Percentiles rank a stretch among this genome's conserved stretches.
These are phyloP conservation scores for Enteromius fasciolatus DNA, from an alignment of 2,797 vertebrate genomes.

Conservation along the genomic window DNA sequence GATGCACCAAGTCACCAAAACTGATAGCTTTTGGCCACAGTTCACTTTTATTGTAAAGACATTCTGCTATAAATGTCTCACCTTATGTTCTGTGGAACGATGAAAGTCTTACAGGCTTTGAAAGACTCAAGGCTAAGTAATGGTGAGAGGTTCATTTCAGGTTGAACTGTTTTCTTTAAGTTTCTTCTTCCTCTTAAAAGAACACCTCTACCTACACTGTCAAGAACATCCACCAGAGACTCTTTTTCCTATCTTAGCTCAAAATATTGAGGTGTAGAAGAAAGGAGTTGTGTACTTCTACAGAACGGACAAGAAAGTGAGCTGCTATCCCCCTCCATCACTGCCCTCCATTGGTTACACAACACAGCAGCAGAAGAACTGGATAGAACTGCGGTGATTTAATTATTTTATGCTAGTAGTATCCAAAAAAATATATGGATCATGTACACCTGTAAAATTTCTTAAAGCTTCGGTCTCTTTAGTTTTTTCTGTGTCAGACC, in stretches of 20 bases:
- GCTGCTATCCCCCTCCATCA: conserved; percentile 7
- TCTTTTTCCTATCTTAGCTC: not conserved
- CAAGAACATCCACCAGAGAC: not conserved
- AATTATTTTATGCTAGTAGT: not conserved
- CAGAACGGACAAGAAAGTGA: not conserved
- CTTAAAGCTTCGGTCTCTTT: too few relatives aligned
- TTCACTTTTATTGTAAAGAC: not conserved
- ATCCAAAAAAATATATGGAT: not conserved
- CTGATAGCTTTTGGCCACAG: not conserved
- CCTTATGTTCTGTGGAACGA: not conserved
- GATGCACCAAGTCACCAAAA: not conserved
- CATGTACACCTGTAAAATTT: not conserved
- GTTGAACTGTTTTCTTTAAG: conserved; percentile 8
- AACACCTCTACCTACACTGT: not conserved
- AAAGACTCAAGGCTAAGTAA: not conserved
- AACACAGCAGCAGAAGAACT: not conserved
- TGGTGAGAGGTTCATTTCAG: not conserved
- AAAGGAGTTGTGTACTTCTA: not conserved
- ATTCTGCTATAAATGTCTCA: not conserved
- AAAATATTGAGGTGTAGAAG: not conserved
- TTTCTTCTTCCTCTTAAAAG: conserved; percentile 5
- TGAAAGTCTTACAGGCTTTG: not conserved
- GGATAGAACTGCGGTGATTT: not conserved
- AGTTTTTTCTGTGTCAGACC: too few relatives aligned
- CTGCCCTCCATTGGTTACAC: not conserved